Base-by-base conservation (phyloP, 2,888 invertebrate species). In the Seira sanloemensis region DNA sequence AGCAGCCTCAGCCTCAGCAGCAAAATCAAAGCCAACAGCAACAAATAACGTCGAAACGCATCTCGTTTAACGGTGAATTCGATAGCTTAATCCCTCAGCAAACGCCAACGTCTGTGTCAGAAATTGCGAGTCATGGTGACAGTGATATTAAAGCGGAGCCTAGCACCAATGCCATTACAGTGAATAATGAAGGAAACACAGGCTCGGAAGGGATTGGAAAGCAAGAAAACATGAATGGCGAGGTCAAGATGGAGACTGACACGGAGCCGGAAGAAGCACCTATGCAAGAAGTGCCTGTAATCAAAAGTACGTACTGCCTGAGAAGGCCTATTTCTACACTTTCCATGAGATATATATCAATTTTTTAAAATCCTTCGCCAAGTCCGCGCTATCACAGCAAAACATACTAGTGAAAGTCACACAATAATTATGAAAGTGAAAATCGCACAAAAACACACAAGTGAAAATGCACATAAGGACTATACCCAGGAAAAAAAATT, bases 211-310 rank as follows among this genome's bases (percentile, higher is more conserved):
- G 2, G 7, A 88, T 88, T 19, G 79, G 9, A 16, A 88, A 88
- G 50, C 89, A 89, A 27, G 89, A 89, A 66, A 81, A 83, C 19
- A 67, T 83, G 7, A 88, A 88, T 71, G 90, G 89, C 16, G 89
- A 90, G 26, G 92, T 92, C 2, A 93, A 93, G 86, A 93, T 92
- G 27, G 94, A 94, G 88, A 93, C 93, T 19, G 83, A 94, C 90
- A 91, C 92, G 71, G 94, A 95, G 24, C 67, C 37, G 25, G 84
- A 81, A 4, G 84, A 82, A 21, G 24, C 86, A 18, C 12, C 82
- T 7, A 84, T 81, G 83, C 79, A 79, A 37, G 37, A 71, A 71
- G 78, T 78, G 69, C 26, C 69, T 25, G 73, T 74, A 5, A 78
- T 78, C 12, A 85, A 85, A 72, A 85, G 85, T 85, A 81, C 67